Base-by-base conservation (phyloP, 2,888 invertebrate species). In the Chaitophorus viminalis region DNA sequence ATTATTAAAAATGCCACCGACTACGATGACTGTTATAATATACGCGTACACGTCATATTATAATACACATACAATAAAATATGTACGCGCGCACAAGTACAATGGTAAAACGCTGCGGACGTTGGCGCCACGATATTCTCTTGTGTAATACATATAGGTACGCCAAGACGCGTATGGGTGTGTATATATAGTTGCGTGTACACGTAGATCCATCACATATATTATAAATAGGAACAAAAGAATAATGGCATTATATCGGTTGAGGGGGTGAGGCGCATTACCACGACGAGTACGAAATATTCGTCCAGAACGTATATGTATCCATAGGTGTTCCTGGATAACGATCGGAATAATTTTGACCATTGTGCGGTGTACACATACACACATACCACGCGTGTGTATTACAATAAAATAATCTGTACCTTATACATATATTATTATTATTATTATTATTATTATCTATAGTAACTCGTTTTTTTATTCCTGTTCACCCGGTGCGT, bases 291-390 rank as follows among this genome's bases (percentile, higher is more conserved):
- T 25, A 25, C 60, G 60, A 60, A 60, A 60, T 25, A 60, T 60
- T 6, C 60, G 60, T 21, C 60, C 14, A 14, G 46, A 46, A 46
- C 60, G 60, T 60, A 60, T 0, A 52, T 77, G 39, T 5, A 39
- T 39, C n/a, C n/a, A n/a, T n/a, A 14, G 18, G 52, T 36, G 36
- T 6, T 36, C 8, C 17, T 18, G 46, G 21, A 54, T 54, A 54
- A 21, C 77, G 31, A 52, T 52, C 46, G 29, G 76, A 52, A 77
- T 77, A 77, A 54, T 54, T 77, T 77, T 52, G 31, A 77, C 77
- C 52, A 31, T 77, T 31, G 77, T 54, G 3, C 77, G 52, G 17
- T 52, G 3, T 52, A 31, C 5, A 76, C n/a, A 76, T 14, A n/a
- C n/a, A n/a, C n/a, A n/a, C n/a, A n/a, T n/a, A n/a, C n/a, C n/a